A percentile compares a stretch with the other conserved stretches of the same genome.
Conservation (phyloP, 2,888 invertebrate species). For the Sinodicranocentrus sp. region DNA sequence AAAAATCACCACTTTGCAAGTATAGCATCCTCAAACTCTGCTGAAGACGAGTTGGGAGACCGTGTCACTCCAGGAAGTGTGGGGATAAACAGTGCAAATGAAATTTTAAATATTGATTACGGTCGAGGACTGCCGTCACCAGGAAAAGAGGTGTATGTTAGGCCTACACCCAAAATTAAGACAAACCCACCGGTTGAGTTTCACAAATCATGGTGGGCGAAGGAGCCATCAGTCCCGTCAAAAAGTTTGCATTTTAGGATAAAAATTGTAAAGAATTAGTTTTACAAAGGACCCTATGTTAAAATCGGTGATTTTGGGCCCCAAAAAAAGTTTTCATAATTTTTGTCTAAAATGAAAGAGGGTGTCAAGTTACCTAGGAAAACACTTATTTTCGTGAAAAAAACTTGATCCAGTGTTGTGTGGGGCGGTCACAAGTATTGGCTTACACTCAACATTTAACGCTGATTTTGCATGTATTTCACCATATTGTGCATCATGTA, state of each 20-base stretch:
- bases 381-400: no score
- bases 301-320: no score
- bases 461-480: no score
- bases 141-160: neutral
- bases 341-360: no score
- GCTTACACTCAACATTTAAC: no score
- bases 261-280: slow-evolving; percentile 37
- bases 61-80: neutral
- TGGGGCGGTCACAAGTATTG: no score
- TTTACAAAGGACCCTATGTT: no score
- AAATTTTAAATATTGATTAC: slow-evolving; percentile 40
- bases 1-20: slow-evolving; percentile 50
- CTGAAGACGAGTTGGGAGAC: neutral
- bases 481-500: no score
- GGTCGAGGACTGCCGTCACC: neutral
- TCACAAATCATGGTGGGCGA: slow-evolving; percentile 43
- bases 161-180: slow-evolving; percentile 23
- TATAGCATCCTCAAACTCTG: slow-evolving; percentile 6
- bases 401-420: no score
- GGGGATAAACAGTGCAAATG: slow-evolving; percentile 37
- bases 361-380: no score
- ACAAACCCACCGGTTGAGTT: slow-evolving; percentile 42
- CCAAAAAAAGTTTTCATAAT: no score
- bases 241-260: slow-evolving; percentile 52
- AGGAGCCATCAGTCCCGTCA: slow-evolving; percentile 17